Conservation (phyloP, 2,113 vertebrate species). For the Dipodomys merriami region DNA sequence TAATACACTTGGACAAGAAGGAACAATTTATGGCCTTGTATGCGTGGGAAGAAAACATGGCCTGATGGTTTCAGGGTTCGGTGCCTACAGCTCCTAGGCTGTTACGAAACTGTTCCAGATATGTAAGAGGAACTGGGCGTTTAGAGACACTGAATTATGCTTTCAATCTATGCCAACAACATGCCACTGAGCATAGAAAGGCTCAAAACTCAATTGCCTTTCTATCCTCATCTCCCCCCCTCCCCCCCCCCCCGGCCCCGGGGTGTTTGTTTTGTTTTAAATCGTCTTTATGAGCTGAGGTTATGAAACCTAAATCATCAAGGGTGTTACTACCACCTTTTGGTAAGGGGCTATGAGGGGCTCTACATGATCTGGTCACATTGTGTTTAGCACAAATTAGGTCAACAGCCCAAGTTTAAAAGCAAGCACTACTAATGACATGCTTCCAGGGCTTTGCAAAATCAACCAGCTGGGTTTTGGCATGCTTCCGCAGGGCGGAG, state of each 20-base stretch:
- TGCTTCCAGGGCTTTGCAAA: constrained; percentile 61
- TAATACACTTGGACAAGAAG: not conserved
- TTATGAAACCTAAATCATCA: constrained; percentile 26
- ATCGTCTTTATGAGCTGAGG: constrained; percentile 62
- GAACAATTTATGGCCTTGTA: not conserved
- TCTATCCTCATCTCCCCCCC: constrained; percentile 38
- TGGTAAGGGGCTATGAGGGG: not conserved
- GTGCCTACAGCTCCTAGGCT: constrained; percentile 29
- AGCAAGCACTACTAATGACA: constrained; percentile 54
- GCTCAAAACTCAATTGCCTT: constrained; percentile 46
- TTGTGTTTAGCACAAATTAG: constrained; percentile 66
- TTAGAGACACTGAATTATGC: constrained; percentile 57
- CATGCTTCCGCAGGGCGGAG: constrained; percentile 23
- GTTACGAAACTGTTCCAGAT: constrained; percentile 62
- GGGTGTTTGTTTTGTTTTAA: constrained; percentile 21
- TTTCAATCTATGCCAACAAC: constrained; percentile 65
- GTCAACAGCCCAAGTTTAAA: constrained; percentile 64
- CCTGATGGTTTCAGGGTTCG: not conserved
- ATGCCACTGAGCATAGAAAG: constrained; percentile 49
- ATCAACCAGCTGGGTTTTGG: constrained; percentile 40
- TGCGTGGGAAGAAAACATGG: not conserved
- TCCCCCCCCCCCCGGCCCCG: too few relatives aligned
- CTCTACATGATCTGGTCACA: not conserved
- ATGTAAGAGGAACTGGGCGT: constrained; percentile 56
- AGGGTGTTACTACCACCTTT: constrained; percentile 43